Base-by-base conservation (phyloP, 2,888 invertebrate species). In the Augochlorella aurata region DNA sequence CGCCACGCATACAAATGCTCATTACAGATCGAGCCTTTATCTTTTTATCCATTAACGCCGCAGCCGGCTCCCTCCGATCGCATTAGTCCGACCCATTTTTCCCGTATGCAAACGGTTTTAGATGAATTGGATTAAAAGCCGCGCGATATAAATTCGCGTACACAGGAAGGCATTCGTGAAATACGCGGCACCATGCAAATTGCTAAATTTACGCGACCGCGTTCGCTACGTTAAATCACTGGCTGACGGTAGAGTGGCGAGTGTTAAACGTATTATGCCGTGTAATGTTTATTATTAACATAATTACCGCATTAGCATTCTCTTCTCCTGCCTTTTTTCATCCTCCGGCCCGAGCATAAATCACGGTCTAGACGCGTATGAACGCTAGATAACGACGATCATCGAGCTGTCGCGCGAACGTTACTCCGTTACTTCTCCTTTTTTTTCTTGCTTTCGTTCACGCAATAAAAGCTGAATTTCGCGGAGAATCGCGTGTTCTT, bases 211-310 rank as follows among this genome's bases (percentile, higher is more conserved):
- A 81, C 81, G 80, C 52, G 71, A 18, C 58, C 61, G 66, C 47
- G 66, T 74, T 81, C 65, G 74, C 80, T 71, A 67, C 75, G 67
- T 81, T 81, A 80, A 81, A 81, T 81, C 80, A 71, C 61, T 65
- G 18, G n/a, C 61, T 24, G 61, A 63, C 29, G 50, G 49, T 18
- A 21, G n/a, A 68, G n/a, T n/a, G 66, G 58, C 58, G 70, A 68
- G 74, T 66, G 81, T 58, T 80, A 71, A 81, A 75, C 70, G 66
- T 61, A 58, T 75, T 61, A 80, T 52, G 75, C 66, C 75, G 75
- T 80, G 61, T 79, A 79, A 79, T 52, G 81, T 80, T 81, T 74
- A 80, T 80, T 61, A 81, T 81, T 80, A 74, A 74, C 81, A 80
- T 81, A 80, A 81, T 81, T 61, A 75, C 70, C 52, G 61, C 71